phyloP scores from a whole-genome alignment of 2,113 vertebrate species.

The Callocephalon fimbriatum region DNA sequence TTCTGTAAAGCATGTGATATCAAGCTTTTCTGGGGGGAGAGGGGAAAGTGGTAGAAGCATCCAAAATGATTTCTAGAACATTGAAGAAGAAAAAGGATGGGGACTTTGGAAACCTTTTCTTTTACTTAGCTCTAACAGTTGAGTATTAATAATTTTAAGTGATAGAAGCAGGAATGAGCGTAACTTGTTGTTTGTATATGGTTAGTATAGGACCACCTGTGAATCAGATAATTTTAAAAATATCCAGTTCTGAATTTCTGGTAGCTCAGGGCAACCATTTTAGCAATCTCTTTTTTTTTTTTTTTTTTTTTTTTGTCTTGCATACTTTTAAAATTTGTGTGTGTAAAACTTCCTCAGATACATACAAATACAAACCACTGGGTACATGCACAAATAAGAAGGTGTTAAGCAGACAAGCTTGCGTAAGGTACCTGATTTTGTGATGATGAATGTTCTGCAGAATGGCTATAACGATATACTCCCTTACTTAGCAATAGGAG shows the following conservation, averaged over 20 bases:
- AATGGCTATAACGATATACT: background rate
- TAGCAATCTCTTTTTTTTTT: too few relatives aligned
- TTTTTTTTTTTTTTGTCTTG: background rate
- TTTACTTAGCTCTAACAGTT: background rate
- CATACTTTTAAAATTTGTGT: background rate
- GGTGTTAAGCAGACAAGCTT: background rate
- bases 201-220: background rate
- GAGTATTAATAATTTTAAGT: background rate
- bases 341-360: background rate
- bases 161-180: background rate
- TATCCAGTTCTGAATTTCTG: background rate
- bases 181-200: background rate
- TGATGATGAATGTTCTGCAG: background rate
- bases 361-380: background rate
- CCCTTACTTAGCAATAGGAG: background rate
- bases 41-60: background rate
- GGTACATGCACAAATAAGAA: background rate
- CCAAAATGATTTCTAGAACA: background rate
- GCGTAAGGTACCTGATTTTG: background rate
- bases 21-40: background rate
- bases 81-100: background rate
- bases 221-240: background rate
- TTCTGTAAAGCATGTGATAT: background rate
- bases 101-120: background rate
- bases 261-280: too few relatives aligned